These are phyloP conservation scores for Rhabdophis nuchalis DNA, from an alignment of 2,797 vertebrate genomes.

Conservation along the genomic window DNA sequence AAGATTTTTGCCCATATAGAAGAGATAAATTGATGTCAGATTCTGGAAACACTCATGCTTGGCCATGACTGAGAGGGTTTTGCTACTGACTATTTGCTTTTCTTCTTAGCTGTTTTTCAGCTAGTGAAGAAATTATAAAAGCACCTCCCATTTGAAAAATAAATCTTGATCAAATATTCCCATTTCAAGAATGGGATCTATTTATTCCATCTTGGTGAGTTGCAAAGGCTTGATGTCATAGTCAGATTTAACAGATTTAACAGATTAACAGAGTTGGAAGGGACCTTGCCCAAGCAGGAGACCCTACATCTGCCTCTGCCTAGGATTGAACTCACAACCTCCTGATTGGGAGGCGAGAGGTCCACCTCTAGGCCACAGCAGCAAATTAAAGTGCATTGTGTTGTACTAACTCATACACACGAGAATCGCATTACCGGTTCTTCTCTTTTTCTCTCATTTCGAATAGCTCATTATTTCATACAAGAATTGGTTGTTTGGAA, in stretches of 20 bases:
- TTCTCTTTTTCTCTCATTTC: conserved; percentile 50
- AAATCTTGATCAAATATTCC: conserved; percentile 8
- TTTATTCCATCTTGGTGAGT: conserved; percentile 60
- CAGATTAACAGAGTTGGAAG: too few relatives aligned
- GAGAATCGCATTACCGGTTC: conserved; percentile 47
- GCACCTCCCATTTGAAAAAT: conserved; percentile 40
- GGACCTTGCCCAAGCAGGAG: too few relatives aligned
- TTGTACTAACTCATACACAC: conserved; percentile 51
- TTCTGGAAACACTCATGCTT: not conserved
- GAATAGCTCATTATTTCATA: conserved; percentile 67
- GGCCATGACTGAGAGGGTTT: not conserved
- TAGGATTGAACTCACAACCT: too few relatives aligned
- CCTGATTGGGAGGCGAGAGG: too few relatives aligned
- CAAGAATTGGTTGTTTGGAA: conserved; percentile 61
- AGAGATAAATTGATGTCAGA: not conserved
- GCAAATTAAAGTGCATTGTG: conserved; percentile 62
- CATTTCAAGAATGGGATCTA: conserved; percentile 35
- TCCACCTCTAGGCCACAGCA: too few relatives aligned
- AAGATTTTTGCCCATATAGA: not conserved
- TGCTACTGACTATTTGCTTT: not conserved
- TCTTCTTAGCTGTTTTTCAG: not conserved
- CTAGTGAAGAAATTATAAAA: conserved; percentile 14
- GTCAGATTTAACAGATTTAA: too few relatives aligned
- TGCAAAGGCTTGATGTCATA: conserved; percentile 59
- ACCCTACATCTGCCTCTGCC: too few relatives aligned